Conservation (phyloP, 1,140 invertebrate genomes). For the Drosophila lacertosa region DNA sequence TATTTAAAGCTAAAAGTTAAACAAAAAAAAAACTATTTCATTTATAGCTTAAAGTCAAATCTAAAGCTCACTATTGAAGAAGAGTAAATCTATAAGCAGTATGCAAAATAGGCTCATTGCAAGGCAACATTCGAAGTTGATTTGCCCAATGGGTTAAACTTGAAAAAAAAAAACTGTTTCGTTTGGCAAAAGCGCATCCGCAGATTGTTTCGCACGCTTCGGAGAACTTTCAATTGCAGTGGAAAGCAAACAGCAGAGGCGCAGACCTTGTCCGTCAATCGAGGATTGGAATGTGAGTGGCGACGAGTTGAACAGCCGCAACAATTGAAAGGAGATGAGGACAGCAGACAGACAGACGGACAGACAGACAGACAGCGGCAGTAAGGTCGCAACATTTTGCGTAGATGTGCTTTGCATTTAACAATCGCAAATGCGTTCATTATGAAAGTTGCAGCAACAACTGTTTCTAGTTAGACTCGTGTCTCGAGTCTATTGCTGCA, state of each 20-base stretch:
- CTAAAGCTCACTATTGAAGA: no score
- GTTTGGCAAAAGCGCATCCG: neutral
- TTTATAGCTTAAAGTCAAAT: no score
- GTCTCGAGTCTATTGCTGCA: slow-evolving; percentile 35
- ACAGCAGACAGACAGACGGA: no score
- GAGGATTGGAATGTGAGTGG: slow-evolving; percentile 60
- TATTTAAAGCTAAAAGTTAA: no score
- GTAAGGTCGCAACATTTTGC: slow-evolving; percentile 51
- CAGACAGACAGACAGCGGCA: no score
- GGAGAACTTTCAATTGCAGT: slow-evolving; percentile 67
- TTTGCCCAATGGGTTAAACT: neutral
- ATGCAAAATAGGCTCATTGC: no score
- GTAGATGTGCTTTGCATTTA: slow-evolving; percentile 64
- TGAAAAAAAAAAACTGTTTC: neutral
- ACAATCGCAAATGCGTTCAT: slow-evolving; percentile 61
- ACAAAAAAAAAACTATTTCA: no score
- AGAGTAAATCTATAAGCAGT: no score
- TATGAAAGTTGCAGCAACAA: slow-evolving; percentile 68
- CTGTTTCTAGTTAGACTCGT: slow-evolving; percentile 16
- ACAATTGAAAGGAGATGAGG: slow-evolving; percentile 7
- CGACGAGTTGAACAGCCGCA: slow-evolving; percentile 2
- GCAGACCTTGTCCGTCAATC: slow-evolving; percentile 66
- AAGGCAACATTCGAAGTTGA: neutral
- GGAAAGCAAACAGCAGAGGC: slow-evolving; percentile 32
- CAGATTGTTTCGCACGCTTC: slow-evolving; percentile 24